Conservation (phyloP, 1,140 invertebrate species). For the Lanistes nyassanus region DNA sequence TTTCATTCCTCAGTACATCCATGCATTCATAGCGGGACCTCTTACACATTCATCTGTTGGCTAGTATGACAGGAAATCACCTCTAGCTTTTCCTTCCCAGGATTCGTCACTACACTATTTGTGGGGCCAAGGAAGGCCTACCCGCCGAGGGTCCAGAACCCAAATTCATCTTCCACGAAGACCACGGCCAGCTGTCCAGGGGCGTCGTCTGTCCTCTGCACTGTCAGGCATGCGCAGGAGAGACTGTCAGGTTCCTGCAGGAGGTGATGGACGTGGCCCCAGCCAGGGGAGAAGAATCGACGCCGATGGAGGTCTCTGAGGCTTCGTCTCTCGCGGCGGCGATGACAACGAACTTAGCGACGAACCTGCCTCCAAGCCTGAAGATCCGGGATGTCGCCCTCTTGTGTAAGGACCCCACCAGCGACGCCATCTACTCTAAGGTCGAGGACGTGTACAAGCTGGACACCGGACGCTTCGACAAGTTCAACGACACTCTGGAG, state of each 20-base stretch:
- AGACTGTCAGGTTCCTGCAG: not conserved
- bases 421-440: not conserved
- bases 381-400: not conserved
- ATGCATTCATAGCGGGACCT: too few relatives aligned
- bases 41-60: too few relatives aligned
- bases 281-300: not conserved
- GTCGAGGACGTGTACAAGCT: slow-evolving; percentile 1
- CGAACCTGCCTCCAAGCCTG: not conserved
- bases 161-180: slow-evolving; percentile 4
- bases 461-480: not conserved
- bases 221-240: not conserved
- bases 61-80: too few relatives aligned
- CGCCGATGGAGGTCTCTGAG: not conserved
- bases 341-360: not conserved
- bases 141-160: slow-evolving; percentile 5
- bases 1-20: too few relatives aligned
- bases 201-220: not conserved
- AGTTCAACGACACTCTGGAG: not conserved
- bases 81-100: not conserved
- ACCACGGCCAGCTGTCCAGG: not conserved
- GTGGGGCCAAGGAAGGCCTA: not conserved
- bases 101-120: not conserved
- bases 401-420: slow-evolving; percentile 9
- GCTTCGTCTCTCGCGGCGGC: not conserved
- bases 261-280: not conserved